These are phyloP conservation scores for Leuciscus waleckii DNA, from an alignment of 2,797 vertebrate genomes.

Conservation along the genomic window DNA sequence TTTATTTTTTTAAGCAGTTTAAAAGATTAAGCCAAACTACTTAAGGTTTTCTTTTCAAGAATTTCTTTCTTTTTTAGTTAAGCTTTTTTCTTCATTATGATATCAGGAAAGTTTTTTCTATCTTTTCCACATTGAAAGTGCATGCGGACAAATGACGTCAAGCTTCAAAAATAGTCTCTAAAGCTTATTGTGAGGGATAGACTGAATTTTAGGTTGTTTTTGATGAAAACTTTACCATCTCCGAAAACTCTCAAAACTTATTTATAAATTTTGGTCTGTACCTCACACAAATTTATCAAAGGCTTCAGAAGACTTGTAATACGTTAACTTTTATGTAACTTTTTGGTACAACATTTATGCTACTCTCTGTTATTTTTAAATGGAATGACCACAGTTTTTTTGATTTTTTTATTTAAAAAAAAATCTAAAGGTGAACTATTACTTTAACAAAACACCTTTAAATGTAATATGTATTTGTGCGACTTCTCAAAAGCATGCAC, in stretches of 20 bases:
- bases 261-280: neutral
- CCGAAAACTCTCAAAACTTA: neutral
- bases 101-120: neutral
- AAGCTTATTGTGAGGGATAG: neutral
- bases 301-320: neutral
- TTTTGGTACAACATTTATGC: neutral
- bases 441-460: neutral
- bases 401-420: neutral
- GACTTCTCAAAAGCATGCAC: neutral
- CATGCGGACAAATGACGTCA: neutral
- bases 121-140: neutral
- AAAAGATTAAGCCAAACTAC: no score
- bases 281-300: neutral
- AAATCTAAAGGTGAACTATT: neutral
- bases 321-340: neutral
- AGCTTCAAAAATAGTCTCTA: neutral
- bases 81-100: neutral
- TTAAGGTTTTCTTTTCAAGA: neutral
- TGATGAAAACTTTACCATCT: neutral
- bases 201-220: no score
- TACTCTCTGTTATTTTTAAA: neutral
- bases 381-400: neutral
- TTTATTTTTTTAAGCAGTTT: neutral
- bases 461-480: neutral
- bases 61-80: neutral